These are phyloP conservation scores for Xenopus borealis DNA, from an alignment of 2,113 vertebrate species.

Conservation along the genomic window DNA sequence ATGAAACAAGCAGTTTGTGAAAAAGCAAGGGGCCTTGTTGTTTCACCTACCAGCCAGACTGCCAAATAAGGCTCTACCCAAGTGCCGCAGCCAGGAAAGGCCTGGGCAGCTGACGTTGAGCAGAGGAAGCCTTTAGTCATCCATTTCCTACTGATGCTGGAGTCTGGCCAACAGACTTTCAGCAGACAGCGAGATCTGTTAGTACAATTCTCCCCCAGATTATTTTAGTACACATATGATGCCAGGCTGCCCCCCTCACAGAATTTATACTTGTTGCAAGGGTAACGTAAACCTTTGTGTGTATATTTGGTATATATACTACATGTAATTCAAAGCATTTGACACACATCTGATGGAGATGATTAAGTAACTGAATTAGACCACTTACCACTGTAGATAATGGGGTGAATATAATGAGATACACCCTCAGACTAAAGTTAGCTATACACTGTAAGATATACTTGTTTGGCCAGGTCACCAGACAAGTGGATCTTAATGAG, in stretches of 20 bases:
- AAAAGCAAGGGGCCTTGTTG: not conserved
- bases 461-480: too few species aligned
- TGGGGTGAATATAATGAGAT: too few species aligned
- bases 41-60: constrained; percentile 56
- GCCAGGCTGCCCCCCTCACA: not conserved
- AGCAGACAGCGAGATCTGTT: constrained; percentile 47
- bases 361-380: too few species aligned
- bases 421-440: too few species aligned
- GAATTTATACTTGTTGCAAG: too few species aligned
- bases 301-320: too few species aligned
- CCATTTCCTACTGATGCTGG: constrained; percentile 70
- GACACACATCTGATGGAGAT: too few species aligned
- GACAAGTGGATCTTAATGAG: too few species aligned
- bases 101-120: constrained; percentile 80
- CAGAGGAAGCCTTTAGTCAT: constrained; percentile 88
- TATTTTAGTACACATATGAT: not conserved
- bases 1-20: not conserved
- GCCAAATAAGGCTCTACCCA: constrained; percentile 85
- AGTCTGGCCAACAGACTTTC: constrained; percentile 61
- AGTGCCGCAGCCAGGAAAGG: constrained; percentile 77
- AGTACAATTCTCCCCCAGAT: not conserved
- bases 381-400: too few species aligned
- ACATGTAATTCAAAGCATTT: too few species aligned
- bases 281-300: too few species aligned
- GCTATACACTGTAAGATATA: too few species aligned